Evolutionary conservation across 2,888 invertebrate genomes (phyloP).

Genomic region (Caradrina kadenii): DNA sequence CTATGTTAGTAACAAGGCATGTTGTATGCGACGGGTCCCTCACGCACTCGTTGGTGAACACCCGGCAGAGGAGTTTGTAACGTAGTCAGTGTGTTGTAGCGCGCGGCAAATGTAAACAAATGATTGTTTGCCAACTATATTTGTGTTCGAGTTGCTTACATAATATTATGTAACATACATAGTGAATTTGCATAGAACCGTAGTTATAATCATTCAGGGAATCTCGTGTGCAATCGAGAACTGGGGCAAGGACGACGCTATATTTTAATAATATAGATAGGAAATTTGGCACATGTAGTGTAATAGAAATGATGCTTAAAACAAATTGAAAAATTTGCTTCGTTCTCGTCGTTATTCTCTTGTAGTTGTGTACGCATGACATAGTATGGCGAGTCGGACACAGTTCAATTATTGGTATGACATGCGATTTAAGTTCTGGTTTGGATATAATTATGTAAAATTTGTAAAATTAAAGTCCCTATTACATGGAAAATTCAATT

Average conservation of each 20-base stretch:
- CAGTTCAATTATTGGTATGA: no score
- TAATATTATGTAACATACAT: background rate
- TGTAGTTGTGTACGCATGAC: background rate
- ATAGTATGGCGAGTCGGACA: background rate
- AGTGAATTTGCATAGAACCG: slow-evolving; percentile 39
- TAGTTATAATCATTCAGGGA: slow-evolving; percentile 39
- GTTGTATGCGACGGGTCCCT: slow-evolving; percentile 12
- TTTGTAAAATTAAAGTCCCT: no score
- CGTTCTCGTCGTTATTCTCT: background rate
- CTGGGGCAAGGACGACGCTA: slow-evolving; percentile 28
- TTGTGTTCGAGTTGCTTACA: slow-evolving; percentile 31
- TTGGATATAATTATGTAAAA: no score
- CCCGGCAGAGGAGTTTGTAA: slow-evolving; percentile 32
- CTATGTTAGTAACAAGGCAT: background rate
- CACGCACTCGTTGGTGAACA: slow-evolving; percentile 20
- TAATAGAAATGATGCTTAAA: slow-evolving; percentile 1
- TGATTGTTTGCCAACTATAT: slow-evolving; percentile 52
- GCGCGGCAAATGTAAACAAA: slow-evolving; percentile 51
- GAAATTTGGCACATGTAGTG: slow-evolving; percentile 20
- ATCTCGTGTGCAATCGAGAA: slow-evolving; percentile 23
- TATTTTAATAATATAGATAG: slow-evolving; percentile 13
- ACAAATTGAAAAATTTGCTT: background rate
- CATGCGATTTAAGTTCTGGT: no score
- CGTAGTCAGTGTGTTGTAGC: slow-evolving; percentile 21
- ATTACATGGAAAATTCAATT: no score